Conservation (phyloP, 2,797 vertebrate species). For the Spinus olivaceus region DNA sequence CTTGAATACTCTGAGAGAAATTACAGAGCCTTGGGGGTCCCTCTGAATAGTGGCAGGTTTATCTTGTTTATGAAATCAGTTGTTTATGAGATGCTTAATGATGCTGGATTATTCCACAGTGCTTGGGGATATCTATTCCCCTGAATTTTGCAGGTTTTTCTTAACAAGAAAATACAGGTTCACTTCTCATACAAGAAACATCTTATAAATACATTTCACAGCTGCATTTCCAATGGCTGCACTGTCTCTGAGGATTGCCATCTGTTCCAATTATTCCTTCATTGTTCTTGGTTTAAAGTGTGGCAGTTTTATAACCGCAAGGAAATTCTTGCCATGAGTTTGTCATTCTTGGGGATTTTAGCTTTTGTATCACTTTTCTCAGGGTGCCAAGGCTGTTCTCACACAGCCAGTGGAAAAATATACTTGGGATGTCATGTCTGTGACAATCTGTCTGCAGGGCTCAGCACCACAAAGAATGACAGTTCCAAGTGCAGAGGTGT, state of each 20-base stretch:
- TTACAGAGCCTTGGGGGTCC: not conserved
- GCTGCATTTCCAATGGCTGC: constrained; percentile 64
- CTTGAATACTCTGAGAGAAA: not conserved
- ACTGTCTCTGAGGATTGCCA: constrained; percentile 55
- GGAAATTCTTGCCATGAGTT: constrained; percentile 33
- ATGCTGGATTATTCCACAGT: constrained; percentile 27
- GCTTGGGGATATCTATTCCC: not conserved
- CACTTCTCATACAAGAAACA: constrained; percentile 53
- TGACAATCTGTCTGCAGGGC: not conserved
- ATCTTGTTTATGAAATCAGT: not conserved
- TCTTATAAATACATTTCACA: constrained; percentile 53
- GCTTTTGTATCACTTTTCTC: not conserved
- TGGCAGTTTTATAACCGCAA: constrained; percentile 59
- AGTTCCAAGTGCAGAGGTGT: not conserved
- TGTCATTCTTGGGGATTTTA: constrained; percentile 23
- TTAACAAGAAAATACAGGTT: constrained; percentile 18
- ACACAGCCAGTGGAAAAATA: not conserved
- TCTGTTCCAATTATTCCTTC: constrained; percentile 72
- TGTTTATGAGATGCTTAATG: not conserved
- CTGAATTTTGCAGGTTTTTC: constrained; percentile 39
- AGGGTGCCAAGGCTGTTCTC: not conserved
- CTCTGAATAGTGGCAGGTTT: not conserved
- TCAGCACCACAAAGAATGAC: not conserved
- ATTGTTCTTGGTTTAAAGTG: constrained; percentile 65
- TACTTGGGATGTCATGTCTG: not conserved